Evolutionary conservation across 1,140 invertebrate species (phyloP).

Genomic region (Macrosteles quadrilineatus): DNA sequence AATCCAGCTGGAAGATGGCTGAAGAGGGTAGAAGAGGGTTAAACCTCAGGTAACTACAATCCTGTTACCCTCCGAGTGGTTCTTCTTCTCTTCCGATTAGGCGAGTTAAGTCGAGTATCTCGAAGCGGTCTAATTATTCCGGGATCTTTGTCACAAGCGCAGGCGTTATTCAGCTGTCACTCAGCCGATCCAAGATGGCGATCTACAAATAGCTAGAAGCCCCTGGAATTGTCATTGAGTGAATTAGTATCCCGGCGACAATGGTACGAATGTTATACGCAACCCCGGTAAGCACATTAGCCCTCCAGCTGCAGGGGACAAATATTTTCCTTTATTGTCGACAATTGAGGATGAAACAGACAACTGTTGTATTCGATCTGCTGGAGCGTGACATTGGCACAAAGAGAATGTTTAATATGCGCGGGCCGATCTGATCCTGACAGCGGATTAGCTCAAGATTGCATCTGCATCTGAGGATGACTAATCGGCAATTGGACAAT

Average conservation of each 20-base stretch:
- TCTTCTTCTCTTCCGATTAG: neutral
- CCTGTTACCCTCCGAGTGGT: conserved; percentile 14
- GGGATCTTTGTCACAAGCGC: neutral
- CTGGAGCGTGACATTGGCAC: neutral
- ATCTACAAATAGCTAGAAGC: conserved; percentile 20
- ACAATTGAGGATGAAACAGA: conserved; percentile 5
- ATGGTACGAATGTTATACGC: neutral
- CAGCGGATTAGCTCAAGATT: neutral
- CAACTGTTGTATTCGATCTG: neutral
- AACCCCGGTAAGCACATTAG: conserved; percentile 17
- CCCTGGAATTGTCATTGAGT: conserved; percentile 22
- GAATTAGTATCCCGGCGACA: conserved; percentile 15
- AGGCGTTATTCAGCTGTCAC: conserved; percentile 20
- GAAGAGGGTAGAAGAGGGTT: too few relatives aligned
- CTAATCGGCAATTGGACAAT: too few relatives aligned
- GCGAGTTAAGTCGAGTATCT: neutral
- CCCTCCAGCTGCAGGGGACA: conserved; percentile 8
- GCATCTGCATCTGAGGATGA: too few relatives aligned
- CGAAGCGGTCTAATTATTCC: conserved; percentile 13
- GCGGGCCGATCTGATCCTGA: neutral
- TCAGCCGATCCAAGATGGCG: conserved; percentile 13
- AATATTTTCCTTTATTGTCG: conserved; percentile 7
- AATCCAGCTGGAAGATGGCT: neutral
- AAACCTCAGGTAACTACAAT: conserved; percentile 7
- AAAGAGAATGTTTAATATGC: conserved; percentile 6